A percentile compares a stretch with the other conserved stretches of the same genome.
These are phyloP conservation scores for Leptobrachium leishanense DNA, from an alignment of 2,113 vertebrate genomes.

Conservation along the genomic window DNA sequence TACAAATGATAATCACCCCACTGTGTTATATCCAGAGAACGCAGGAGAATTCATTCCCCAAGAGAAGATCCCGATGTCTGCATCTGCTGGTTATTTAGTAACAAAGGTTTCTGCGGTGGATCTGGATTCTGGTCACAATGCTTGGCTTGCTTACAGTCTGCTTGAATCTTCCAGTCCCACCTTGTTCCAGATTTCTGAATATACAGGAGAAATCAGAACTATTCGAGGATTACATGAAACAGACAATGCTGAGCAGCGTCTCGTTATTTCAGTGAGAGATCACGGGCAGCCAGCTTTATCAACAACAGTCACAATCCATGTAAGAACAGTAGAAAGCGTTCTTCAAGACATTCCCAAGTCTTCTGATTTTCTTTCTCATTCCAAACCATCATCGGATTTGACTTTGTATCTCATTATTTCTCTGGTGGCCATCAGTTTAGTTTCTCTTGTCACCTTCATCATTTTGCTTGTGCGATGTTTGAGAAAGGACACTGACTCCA, in stretches of 20 bases:
- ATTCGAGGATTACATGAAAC: constrained; percentile 59
- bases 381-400: constrained; percentile 53
- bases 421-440: constrained; percentile 60
- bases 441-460: constrained; percentile 62
- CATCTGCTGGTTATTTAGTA: constrained; percentile 66
- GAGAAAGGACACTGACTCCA: constrained; percentile 49
- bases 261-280: constrained; percentile 60
- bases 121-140: constrained; percentile 68
- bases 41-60: constrained; percentile 55
- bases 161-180: constrained; percentile 58
- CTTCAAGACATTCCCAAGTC: constrained; percentile 64
- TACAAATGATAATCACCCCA: constrained; percentile 52
- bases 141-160: constrained; percentile 67
- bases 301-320: constrained; percentile 74
- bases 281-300: constrained; percentile 73
- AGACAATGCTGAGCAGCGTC: constrained; percentile 60
- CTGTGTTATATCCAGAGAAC: constrained; percentile 62
- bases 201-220: constrained; percentile 66
- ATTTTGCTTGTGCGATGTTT: constrained; percentile 62
- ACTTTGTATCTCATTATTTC: constrained; percentile 63
- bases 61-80: constrained; percentile 62
- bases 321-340: constrained; percentile 77
- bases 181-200: constrained; percentile 62
- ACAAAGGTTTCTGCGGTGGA: constrained; percentile 65
- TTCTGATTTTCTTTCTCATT: constrained; percentile 59